These are phyloP conservation scores for Coracopsis vasa DNA, from an alignment of 2,113 vertebrate species.

Conservation along the genomic window DNA sequence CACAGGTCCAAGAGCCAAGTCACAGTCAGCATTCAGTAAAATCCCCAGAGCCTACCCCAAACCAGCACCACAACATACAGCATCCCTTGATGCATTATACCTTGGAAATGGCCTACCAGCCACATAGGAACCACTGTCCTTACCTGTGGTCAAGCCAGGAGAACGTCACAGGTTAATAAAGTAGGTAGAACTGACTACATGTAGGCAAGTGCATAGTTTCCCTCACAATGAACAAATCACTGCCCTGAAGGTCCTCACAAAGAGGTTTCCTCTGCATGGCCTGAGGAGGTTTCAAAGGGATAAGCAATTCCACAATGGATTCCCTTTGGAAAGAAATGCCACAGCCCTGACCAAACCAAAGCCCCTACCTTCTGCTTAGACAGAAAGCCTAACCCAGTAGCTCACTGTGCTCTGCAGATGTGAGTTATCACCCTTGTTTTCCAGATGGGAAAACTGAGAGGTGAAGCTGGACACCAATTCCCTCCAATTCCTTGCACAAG, in stretches of 20 bases:
- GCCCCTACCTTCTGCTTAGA: neutral
- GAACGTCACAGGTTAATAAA: neutral
- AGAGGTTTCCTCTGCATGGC: rapidly evolving
- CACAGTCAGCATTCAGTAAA: rapidly evolving
- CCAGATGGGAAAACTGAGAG: neutral
- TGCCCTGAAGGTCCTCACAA: rapidly evolving
- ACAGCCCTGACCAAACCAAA: neutral
- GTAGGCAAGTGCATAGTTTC: rapidly evolving
- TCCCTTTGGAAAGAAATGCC: neutral
- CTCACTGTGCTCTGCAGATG: neutral
- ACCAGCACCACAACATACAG: rapidly evolving
- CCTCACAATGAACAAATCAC: rapidly evolving
- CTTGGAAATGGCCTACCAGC: neutral
- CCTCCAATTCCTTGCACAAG: neutral
- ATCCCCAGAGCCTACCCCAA: neutral
- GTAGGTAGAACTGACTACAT: rapidly evolving
- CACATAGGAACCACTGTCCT: rapidly evolving
- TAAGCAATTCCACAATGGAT: neutral
- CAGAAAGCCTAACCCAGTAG: neutral
- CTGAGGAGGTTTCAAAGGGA: neutral
- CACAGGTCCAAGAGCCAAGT: rapidly evolving
- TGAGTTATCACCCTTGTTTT: neutral
- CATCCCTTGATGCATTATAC: neutral
- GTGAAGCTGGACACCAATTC: neutral
- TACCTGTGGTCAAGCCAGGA: neutral